Base-by-base conservation (phyloP, 2,113 vertebrate species). In the Myrmecophaga tridactyla region DNA sequence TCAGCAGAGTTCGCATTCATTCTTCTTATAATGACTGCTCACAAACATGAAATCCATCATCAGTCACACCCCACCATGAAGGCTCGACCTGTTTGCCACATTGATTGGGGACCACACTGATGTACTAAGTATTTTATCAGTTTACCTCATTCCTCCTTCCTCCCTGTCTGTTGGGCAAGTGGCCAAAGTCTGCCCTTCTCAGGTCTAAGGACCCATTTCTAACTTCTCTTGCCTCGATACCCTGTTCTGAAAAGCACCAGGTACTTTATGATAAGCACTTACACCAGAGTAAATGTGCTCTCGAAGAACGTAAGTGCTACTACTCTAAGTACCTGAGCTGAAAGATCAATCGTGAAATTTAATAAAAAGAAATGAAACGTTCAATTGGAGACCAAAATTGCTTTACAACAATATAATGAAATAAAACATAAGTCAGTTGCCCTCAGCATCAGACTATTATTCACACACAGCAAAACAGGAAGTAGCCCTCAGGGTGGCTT, bases 341-440 rank as follows among this genome's bases (percentile, higher is more conserved):
- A 95, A 95, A 97, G 94, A 95, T 96, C 90, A 95, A 65, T 95
- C 0, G 0, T 92, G 63, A 94, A 97, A 97, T 97, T 95, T 96
- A 96, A 97, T 97, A 97, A 97, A 96, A 92, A 96, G 92, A 96
- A 97, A 97, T 94, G 88, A 97, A 97, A 97, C 96, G 96, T 96
- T 97, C 96, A 91, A 12, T 92, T 94, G 88, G 85, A 97, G 90
- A 96, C 69, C n/a, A 92, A 96, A 95, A 97, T 95, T 95, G 87
- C 82, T 96, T 96, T 97, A 97, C 88, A 96, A 81, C 27, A 92
- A 58, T 90, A 90, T 88, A 97, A 96, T 96, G 96, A 97, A 97
- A 96, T 95, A 92, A 97, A 97, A 94, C 96, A 97, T 62, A 89
- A 95, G 83, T 43, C 83, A 62, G 94, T 95, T 94, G 82, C 94